phyloP scores from a whole-genome alignment of 1,140 invertebrate species.

The Pomacea maculata region DNA sequence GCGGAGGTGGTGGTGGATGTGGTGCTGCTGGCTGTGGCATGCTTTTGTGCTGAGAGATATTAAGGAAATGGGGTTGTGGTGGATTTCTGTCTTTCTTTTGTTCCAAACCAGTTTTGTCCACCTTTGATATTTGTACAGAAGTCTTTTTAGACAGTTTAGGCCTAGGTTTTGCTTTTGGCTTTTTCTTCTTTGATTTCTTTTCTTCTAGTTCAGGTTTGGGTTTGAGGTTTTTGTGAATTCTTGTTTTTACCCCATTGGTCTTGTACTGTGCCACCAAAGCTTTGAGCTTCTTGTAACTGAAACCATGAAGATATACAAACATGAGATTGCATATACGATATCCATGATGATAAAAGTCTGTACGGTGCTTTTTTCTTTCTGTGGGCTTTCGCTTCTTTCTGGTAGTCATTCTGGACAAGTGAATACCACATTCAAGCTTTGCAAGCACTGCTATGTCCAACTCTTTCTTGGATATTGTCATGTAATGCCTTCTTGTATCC shows the following conservation, averaged over 20 bases:
- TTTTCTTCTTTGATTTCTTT: slow-evolving; percentile 5
- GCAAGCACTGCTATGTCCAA: slow-evolving; percentile 17
- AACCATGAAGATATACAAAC: slow-evolving; percentile 10
- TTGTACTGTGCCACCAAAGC: slow-evolving; percentile 9
- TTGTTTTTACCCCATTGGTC: slow-evolving; percentile 16
- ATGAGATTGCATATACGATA: slow-evolving; percentile 10
- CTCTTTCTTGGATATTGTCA: slow-evolving; percentile 15
- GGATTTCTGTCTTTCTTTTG: slow-evolving; percentile 8
- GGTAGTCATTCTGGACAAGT: slow-evolving; percentile 13
- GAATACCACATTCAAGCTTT: slow-evolving; percentile 13
- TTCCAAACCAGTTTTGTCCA: not conserved
- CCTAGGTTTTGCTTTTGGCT: slow-evolving; percentile 1
- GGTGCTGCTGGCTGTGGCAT: not conserved
- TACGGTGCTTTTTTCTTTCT: slow-evolving; percentile 12
- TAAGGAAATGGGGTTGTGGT: not conserved
- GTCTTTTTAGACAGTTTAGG: slow-evolving; percentile 5
- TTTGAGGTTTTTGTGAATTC: slow-evolving; percentile 18
- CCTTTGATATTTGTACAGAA: not conserved
- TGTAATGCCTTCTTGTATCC: slow-evolving; percentile 11
- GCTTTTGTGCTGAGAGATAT: not conserved
- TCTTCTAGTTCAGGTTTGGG: slow-evolving; percentile 2
- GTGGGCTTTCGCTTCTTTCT: slow-evolving; percentile 11
- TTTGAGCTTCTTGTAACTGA: slow-evolving; percentile 17
- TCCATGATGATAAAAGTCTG: slow-evolving; percentile 13
- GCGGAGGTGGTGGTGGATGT: not conserved